A percentile compares a stretch with the other conserved stretches of the same genome.
Evolutionary conservation across 2,113 vertebrate genomes (phyloP).

Genomic region (Phoxinus phoxinus): DNA sequence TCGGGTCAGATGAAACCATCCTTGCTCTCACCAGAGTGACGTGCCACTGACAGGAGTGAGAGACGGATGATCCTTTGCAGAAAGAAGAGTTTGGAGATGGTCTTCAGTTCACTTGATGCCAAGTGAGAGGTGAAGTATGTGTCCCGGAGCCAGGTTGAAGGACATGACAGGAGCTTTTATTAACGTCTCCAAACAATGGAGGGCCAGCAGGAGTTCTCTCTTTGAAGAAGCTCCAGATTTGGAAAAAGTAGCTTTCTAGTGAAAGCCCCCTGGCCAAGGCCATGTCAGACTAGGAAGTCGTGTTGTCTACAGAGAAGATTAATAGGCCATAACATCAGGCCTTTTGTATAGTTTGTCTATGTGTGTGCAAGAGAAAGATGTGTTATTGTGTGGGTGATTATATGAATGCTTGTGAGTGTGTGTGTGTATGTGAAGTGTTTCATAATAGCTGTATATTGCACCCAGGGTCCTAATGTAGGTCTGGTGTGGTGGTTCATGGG

Average conservation of each 20-base stretch:
- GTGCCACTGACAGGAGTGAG: constrained; percentile 63
- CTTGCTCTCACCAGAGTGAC: constrained; percentile 61
- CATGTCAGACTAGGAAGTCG: constrained; percentile 71
- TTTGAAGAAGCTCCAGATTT: constrained; percentile 74
- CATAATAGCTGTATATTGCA: constrained; percentile 63
- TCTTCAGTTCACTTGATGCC: constrained; percentile 62
- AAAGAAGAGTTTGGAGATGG: constrained; percentile 65
- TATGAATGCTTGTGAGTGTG: constrained; percentile 55
- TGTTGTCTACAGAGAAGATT: constrained; percentile 73
- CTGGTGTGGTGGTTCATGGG: constrained; percentile 54
- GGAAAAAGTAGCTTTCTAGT: constrained; percentile 65
- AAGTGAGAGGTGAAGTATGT: constrained; percentile 66
- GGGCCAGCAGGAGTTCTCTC: constrained; percentile 65
- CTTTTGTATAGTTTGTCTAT: constrained; percentile 52
- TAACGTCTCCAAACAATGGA: constrained; percentile 62
- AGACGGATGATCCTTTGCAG: constrained; percentile 73
- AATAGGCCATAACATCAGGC: constrained; percentile 69
- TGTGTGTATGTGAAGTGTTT: constrained; percentile 57
- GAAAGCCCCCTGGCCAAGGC: constrained; percentile 69
- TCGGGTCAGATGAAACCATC: constrained; percentile 69
- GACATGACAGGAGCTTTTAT: constrained; percentile 76
- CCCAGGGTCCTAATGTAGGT: constrained; percentile 61
- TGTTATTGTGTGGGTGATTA: constrained; percentile 64
- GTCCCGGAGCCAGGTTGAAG: constrained; percentile 63
- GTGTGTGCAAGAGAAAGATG: constrained; percentile 56